A percentile compares a stretch with the other conserved stretches of the same genome.
These are phyloP conservation scores for Desmophyllum pertusum DNA, from an alignment of 92 coral and sea anemone species.

Conservation along the genomic window DNA sequence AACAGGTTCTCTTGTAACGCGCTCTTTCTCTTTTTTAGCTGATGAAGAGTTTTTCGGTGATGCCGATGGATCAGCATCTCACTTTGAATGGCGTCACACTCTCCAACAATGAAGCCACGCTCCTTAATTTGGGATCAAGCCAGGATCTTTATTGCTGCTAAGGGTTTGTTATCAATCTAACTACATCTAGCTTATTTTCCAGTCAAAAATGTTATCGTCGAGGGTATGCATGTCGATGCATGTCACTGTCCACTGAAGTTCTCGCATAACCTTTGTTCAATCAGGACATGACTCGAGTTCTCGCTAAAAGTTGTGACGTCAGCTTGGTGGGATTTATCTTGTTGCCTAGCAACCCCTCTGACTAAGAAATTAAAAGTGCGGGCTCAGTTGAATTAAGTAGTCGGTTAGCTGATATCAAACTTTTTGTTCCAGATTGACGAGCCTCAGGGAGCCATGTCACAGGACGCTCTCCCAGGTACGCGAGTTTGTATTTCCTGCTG, in stretches of 20 bases:
- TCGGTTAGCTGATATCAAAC: neutral
- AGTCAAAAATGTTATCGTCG: no score
- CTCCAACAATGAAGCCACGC: conserved; percentile 73
- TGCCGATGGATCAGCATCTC: conserved; percentile 98
- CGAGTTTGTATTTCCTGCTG: neutral
- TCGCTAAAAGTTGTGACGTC: no score
- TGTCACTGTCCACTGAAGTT: no score
- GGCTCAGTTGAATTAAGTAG: neutral
- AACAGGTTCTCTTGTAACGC: neutral
- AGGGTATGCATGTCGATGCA: no score
- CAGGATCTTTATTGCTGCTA: conserved; percentile 83
- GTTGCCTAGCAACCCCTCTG: no score
- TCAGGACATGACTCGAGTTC: no score
- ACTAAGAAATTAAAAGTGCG: neutral
- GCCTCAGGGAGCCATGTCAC: conserved; percentile 54
- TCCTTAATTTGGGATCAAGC: conserved; percentile 85
- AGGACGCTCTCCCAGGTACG: conserved; percentile 49
- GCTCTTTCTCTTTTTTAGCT: conserved; percentile 51
- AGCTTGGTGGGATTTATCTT: no score
- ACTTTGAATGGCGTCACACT: conserved; percentile 77
- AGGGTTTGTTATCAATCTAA: conserved; percentile 54
- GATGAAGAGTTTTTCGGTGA: conserved; percentile 93
- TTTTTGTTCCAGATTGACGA: conserved; percentile 52
- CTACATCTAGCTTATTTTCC: no score
- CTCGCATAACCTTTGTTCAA: no score